These are phyloP conservation scores for Helobdella robusta DNA, from an alignment of 2,888 invertebrate genomes.

Conservation along the genomic window DNA sequence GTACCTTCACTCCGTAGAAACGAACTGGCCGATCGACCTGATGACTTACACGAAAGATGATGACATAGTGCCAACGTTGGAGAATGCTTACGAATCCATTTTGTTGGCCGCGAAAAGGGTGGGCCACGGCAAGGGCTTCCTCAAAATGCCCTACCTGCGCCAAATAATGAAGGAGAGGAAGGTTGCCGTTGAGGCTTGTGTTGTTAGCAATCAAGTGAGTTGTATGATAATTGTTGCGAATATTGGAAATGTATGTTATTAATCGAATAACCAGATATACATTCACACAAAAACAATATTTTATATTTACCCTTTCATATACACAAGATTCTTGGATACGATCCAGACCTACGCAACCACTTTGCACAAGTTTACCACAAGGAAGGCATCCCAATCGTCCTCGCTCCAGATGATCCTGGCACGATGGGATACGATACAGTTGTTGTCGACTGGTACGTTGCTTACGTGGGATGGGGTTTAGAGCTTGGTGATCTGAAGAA, in stretches of 20 bases:
- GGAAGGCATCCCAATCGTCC: conserved; percentile 34
- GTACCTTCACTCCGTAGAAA: conserved; percentile 34
- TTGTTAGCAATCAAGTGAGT: conserved; percentile 31
- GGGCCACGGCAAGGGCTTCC: conserved; percentile 35
- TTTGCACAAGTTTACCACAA: conserved; percentile 33
- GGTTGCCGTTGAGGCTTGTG: conserved; percentile 34
- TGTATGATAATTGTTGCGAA: not conserved
- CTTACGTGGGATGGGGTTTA: conserved; percentile 37
- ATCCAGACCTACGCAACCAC: conserved; percentile 35
- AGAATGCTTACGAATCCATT: conserved; percentile 36
- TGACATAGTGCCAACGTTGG: conserved; percentile 32
- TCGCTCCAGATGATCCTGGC: conserved; percentile 37
- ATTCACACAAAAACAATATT: too few species aligned
- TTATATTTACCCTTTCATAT: too few species aligned
- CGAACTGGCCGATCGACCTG: conserved; percentile 35
- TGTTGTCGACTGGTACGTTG: conserved; percentile 36
- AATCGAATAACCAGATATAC: too few species aligned
- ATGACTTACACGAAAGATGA: conserved; percentile 25
- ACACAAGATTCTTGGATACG: conserved; percentile 35
- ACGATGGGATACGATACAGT: conserved; percentile 36
- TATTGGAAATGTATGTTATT: not conserved
- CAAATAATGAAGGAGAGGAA: conserved; percentile 17
- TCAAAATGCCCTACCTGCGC: conserved; percentile 35
- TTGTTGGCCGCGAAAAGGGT: conserved; percentile 35
- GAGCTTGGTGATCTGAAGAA: conserved; percentile 34